A percentile compares a stretch with the other conserved stretches of the same genome.
These are phyloP conservation scores for Deilephila porcellus DNA, from an alignment of 2,888 invertebrate genomes.

Conservation along the genomic window DNA sequence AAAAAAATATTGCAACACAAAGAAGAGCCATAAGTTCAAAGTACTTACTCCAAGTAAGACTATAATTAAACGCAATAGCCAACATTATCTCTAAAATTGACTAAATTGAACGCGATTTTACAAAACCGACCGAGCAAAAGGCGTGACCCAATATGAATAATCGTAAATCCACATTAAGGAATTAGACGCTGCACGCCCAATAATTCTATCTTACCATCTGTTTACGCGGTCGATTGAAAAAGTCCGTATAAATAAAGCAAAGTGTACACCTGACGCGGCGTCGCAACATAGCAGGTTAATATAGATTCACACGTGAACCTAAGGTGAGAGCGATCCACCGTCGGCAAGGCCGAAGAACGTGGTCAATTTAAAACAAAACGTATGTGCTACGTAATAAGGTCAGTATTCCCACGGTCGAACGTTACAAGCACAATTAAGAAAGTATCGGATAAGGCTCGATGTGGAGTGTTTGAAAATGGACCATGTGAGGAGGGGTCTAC, in stretches of 20 bases:
- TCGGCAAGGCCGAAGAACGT: constrained; percentile 79
- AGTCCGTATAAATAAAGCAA: constrained; percentile 61
- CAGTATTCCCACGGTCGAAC: constrained; percentile 67
- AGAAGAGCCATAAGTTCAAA: neutral
- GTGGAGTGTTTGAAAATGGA: constrained; percentile 57
- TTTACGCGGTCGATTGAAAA: constrained; percentile 70
- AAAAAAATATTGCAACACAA: neutral
- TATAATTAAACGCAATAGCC: constrained; percentile 35
- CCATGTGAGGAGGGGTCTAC: constrained; percentile 59
- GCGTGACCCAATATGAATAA: constrained; percentile 70
- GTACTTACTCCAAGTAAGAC: constrained; percentile 13
- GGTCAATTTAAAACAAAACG: constrained; percentile 68
- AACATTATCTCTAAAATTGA: constrained; percentile 18
- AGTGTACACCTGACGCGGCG: constrained; percentile 69
- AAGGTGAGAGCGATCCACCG: constrained; percentile 82
- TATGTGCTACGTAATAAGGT: constrained; percentile 69
- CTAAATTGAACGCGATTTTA: constrained; percentile 34
- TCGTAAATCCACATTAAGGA: constrained; percentile 75
- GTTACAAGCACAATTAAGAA: constrained; percentile 80
- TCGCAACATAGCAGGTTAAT: constrained; percentile 77
- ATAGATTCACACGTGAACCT: constrained; percentile 82
- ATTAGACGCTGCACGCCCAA: constrained; percentile 76
- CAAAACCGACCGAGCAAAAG: constrained; percentile 61
- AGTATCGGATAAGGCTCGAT: constrained; percentile 76
- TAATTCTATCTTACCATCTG: constrained; percentile 67